These are phyloP conservation scores for Falcaria lacertinaria DNA, from an alignment of 2,888 invertebrate species.

Conservation along the genomic window DNA sequence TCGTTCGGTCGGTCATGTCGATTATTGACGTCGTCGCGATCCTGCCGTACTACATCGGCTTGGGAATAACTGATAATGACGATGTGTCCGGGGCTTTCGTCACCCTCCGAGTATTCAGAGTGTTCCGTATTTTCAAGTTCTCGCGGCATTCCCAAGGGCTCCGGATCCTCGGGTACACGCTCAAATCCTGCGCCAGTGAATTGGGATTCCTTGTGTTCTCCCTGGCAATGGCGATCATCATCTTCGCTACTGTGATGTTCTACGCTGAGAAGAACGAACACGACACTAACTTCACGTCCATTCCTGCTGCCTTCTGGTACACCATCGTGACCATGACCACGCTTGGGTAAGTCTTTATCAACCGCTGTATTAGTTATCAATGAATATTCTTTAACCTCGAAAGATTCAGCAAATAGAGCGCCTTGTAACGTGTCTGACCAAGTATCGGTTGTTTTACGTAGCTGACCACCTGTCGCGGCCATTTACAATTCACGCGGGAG, in stretches of 20 bases:
- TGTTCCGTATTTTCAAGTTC: slow-evolving; percentile 99
- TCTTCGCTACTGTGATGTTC: slow-evolving; percentile 99
- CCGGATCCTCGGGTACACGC: slow-evolving; percentile 98
- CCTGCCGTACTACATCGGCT: slow-evolving; percentile 98
- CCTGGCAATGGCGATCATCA: slow-evolving; percentile 99
- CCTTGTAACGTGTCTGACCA: no score
- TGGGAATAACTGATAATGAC: slow-evolving; percentile 98
- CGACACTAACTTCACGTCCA: slow-evolving; percentile 98
- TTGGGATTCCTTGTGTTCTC: slow-evolving; percentile 99
- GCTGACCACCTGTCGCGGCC: slow-evolving; percentile 60
- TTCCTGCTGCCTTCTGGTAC: slow-evolving; percentile 99
- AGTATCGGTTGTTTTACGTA: no score
- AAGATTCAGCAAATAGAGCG: slow-evolving; percentile 1
- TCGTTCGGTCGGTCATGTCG: slow-evolving; percentile 98
- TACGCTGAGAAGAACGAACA: slow-evolving; percentile 99
- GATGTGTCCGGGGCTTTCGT: slow-evolving; percentile 99
- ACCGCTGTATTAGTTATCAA: no score
- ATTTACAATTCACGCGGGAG: slow-evolving; percentile 66
- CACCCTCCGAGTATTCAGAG: slow-evolving; percentile 98
- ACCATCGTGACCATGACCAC: slow-evolving; percentile 99
- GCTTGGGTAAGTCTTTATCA: slow-evolving; percentile 89
- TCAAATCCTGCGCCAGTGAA: slow-evolving; percentile 99
- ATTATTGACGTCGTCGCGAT: slow-evolving; percentile 99
- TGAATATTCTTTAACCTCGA: no score
- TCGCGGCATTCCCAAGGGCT: slow-evolving; percentile 99